Evolutionary conservation across 2,113 vertebrate species (phyloP).

Genomic region (Hippocampus barbouri): DNA sequence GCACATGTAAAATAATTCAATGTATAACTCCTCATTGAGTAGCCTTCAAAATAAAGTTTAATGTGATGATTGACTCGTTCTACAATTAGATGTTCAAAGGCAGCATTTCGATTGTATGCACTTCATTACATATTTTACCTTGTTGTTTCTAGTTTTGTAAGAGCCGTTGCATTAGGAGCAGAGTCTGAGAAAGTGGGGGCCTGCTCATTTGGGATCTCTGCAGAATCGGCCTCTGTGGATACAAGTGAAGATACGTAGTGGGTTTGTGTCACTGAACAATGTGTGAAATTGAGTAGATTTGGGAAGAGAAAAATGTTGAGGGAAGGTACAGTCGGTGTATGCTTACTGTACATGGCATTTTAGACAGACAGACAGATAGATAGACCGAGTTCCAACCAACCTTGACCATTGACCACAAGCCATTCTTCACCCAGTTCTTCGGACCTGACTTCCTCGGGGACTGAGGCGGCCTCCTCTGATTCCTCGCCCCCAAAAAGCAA

Average conservation of each 20-base stretch:
- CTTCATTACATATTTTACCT: constrained; percentile 22
- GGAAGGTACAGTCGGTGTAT: background rate
- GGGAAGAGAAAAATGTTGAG: background rate
- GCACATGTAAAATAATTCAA: constrained; percentile 4
- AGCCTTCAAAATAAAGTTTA: background rate
- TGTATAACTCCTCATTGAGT: background rate
- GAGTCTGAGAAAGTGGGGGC: constrained; percentile 11
- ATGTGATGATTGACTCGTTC: background rate
- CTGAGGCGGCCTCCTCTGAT: too few relatives aligned
- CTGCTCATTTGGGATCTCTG: constrained; percentile 28
- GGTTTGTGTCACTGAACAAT: background rate
- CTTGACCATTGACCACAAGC: constrained; percentile 85
- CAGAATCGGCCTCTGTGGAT: constrained; percentile 37
- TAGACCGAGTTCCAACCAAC: constrained; percentile 61
- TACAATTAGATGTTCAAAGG: background rate
- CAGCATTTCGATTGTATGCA: background rate
- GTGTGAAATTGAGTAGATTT: background rate
- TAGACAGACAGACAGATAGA: background rate
- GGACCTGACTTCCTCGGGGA: constrained; percentile 61
- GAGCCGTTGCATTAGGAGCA: constrained; percentile 9
- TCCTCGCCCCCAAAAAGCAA: constrained; percentile 81
- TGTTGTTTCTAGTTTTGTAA: constrained; percentile 8
- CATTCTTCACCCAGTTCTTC: constrained; percentile 84
- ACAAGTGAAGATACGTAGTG: background rate
- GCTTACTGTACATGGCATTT: background rate